Evolutionary conservation across 2,113 vertebrate species (phyloP).

Genomic region (Elanoides forficatus): DNA sequence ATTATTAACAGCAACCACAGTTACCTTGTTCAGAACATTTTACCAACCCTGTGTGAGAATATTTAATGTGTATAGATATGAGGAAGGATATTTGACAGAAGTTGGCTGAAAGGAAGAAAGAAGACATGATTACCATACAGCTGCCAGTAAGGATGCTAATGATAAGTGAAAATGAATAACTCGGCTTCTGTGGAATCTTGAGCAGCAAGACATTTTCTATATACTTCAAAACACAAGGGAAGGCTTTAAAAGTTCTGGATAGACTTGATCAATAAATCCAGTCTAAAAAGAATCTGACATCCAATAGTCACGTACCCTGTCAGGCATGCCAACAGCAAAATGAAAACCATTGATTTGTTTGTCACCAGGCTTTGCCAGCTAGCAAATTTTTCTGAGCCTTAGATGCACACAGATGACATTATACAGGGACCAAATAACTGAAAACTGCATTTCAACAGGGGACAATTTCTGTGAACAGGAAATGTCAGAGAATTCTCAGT

Average conservation of each 20-base stretch:
- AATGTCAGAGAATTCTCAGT: background rate
- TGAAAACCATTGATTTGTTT: slow-evolving; percentile 48
- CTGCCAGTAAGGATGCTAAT: background rate
- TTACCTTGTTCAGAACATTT: background rate
- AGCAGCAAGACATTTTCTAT: background rate
- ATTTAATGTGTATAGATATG: background rate
- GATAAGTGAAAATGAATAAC: background rate
- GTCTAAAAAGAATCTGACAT: slow-evolving; percentile 12
- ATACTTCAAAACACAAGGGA: background rate
- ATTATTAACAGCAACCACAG: background rate
- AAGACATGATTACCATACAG: background rate
- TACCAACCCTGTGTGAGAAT: background rate
- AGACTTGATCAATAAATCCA: slow-evolving; percentile 37
- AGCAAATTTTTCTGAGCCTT: slow-evolving; percentile 21
- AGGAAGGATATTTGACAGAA: background rate
- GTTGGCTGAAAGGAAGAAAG: background rate
- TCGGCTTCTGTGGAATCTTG: background rate
- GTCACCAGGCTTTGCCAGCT: slow-evolving; percentile 11
- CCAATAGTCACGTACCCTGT: background rate
- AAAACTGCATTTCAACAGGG: background rate
- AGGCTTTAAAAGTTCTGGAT: background rate
- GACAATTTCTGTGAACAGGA: background rate
- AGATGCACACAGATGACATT: background rate
- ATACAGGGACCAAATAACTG: background rate
- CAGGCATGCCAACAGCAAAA: slow-evolving; percentile 20